These are phyloP conservation scores for Gouania willdenowi DNA, from an alignment of 2,797 vertebrate species.

Conservation along the genomic window DNA sequence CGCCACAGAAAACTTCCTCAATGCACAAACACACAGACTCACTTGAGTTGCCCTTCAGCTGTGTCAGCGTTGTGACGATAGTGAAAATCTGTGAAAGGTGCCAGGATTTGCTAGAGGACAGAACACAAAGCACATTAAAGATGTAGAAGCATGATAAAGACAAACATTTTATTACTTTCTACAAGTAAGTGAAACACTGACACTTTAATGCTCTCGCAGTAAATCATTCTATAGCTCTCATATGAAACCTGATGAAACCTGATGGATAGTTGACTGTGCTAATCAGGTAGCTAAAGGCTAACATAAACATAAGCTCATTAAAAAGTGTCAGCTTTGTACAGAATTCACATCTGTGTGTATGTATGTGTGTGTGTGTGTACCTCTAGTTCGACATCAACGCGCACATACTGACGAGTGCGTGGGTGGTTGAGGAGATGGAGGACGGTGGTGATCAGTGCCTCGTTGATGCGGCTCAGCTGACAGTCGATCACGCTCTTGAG, in stretches of 20 bases:
- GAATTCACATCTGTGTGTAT: background rate
- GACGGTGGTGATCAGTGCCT: slow-evolving; percentile 96
- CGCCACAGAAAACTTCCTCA: slow-evolving; percentile 17
- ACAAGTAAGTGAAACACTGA: background rate
- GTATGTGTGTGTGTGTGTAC: slow-evolving; percentile 54
- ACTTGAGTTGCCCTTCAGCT: slow-evolving; percentile 96
- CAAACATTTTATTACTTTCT: background rate
- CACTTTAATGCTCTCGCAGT: slow-evolving; percentile 1
- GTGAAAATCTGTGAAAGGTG: slow-evolving; percentile 99
- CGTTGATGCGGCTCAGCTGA: slow-evolving; percentile 97
- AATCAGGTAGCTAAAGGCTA: slow-evolving; percentile 27
- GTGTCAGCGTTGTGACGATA: slow-evolving; percentile 98
- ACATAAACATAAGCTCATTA: slow-evolving; percentile 12
- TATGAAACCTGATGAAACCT: slow-evolving; percentile 15
- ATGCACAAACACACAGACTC: slow-evolving; percentile 73
- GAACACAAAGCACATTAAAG: slow-evolving; percentile 15
- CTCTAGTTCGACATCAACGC: slow-evolving; percentile 94
- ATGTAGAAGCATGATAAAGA: slow-evolving; percentile 5
- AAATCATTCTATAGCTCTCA: slow-evolving; percentile 11
- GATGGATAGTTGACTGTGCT: slow-evolving; percentile 10
- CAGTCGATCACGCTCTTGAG: slow-evolving; percentile 98
- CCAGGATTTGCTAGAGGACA: slow-evolving; percentile 90
- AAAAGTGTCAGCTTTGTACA: slow-evolving; percentile 9
- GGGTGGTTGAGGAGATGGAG: slow-evolving; percentile 98
- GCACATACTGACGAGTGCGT: slow-evolving; percentile 92